A percentile compares a stretch with the other conserved stretches of the same genome.
These are phyloP conservation scores for Phenganax marumi DNA, from an alignment of 92 coral and sea anemone genomes.

Conservation along the genomic window DNA sequence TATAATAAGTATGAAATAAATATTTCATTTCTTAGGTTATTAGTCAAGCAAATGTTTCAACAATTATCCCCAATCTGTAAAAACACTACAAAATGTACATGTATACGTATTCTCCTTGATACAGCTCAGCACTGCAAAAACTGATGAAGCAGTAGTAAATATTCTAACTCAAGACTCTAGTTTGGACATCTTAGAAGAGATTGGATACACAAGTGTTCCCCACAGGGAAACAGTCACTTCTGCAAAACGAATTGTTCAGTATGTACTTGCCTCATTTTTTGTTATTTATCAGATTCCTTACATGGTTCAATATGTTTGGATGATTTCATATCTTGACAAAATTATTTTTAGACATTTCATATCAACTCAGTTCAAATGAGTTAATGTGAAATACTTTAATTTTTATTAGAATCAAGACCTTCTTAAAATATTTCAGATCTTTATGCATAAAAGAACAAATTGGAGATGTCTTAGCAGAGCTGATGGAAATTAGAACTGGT, in stretches of 20 bases:
- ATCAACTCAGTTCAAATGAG: too few relatives aligned
- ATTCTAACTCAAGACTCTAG: background rate
- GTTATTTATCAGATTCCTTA: background rate
- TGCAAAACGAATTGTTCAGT: background rate
- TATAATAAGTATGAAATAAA: too few relatives aligned
- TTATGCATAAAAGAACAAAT: constrained; percentile 9
- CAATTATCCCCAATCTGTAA: too few relatives aligned
- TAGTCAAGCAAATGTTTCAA: too few relatives aligned
- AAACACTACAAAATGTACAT: too few relatives aligned
- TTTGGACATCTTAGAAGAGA: background rate
- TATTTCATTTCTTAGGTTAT: too few relatives aligned
- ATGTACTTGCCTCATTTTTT: background rate
- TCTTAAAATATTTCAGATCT: background rate
- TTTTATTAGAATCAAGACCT: too few relatives aligned
- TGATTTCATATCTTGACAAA: background rate
- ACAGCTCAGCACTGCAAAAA: background rate
- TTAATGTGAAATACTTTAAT: too few relatives aligned
- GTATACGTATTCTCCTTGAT: background rate
- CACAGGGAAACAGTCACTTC: background rate
- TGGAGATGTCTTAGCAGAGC: constrained; percentile 14
- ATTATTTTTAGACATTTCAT: constrained; percentile 1
- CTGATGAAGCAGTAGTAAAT: background rate
- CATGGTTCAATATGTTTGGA: background rate
- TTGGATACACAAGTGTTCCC: background rate
- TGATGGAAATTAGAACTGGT: background rate